Base-by-base conservation (phyloP, 2,888 invertebrate genomes). In the Hydraecia micacea region DNA sequence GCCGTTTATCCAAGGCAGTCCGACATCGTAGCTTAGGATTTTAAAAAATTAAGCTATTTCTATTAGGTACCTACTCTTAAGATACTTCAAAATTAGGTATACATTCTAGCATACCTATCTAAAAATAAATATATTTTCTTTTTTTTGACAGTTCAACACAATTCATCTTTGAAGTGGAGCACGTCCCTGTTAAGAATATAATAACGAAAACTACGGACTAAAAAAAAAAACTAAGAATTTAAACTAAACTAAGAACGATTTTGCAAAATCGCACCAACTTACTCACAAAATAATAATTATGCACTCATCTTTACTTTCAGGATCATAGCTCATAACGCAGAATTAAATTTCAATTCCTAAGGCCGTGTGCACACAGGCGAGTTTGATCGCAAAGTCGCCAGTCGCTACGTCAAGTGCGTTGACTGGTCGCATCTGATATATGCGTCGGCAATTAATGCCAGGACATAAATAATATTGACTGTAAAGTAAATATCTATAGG, bases 341-440 rank as follows among this genome's bases (percentile, higher is more conserved):
- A 92, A 92, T 93, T 91, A 91, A 92, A 88, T 88, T 92, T 92
- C 90, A 92, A 93, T 92, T 91, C 91, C 83, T 90, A 91, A 92
- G 92, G 90, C 86, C 78, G 85, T 69, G 86, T 85, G 85, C 89
- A 92, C 92, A 91, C 88, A 81, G 82, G 78, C 86, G 88, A 80
- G 85, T 87, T 81, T 82, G 70, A 75, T 78, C 81, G 80, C 85
- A 87, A 91, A 79, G 76, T 79, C 80, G 79, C 85, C 86, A 91
- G 89, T 90, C 89, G 90, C 90, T 90, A 90, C 90, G 88, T 91
- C 81, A 87, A 81, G 86, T 86, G 87, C 90, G 92, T 85, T 91
- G 92, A 90, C 91, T 91, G 90, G 83, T 85, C 86, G 73, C 86
- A 73, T 79, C 81, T 92, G 92, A 93, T 93, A 91, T 89, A 94